Conservation (phyloP, 2,113 vertebrate genomes). For the Gopherus flavomarginatus region DNA sequence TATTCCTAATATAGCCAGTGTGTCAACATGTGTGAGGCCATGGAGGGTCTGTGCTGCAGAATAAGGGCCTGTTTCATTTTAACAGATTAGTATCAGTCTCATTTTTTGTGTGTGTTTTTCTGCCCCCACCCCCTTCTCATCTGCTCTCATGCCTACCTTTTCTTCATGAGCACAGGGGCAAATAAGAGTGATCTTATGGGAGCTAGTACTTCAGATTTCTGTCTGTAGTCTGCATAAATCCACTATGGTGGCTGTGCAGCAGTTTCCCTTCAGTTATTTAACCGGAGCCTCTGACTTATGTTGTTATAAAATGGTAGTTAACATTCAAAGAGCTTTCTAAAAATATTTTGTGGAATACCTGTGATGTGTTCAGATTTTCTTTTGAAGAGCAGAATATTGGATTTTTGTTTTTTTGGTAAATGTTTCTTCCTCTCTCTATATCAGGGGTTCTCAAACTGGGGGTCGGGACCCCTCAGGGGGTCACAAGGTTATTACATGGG, state of each 20-base stretch:
- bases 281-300: neutral
- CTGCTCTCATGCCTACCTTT: neutral
- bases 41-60: neutral
- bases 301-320: neutral
- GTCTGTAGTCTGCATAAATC: neutral
- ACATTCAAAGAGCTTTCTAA: constrained; percentile 19
- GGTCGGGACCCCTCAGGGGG: too few species aligned
- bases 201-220: neutral
- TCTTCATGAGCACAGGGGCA: neutral
- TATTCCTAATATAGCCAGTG: neutral
- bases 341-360: neutral
- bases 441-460: neutral
- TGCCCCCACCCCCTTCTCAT: fast-evolving
- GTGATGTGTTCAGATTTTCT: neutral
- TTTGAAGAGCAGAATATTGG: constrained; percentile 4
- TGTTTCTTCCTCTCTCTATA: constrained; percentile 46
- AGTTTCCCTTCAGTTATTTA: neutral
- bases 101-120: neutral
- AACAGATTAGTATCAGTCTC: neutral
- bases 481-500: too few species aligned
- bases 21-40: neutral
- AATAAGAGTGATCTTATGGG: neutral
- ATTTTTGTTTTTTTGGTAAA: neutral
- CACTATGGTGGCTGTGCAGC: neutral
- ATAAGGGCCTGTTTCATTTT: neutral